Conservation (phyloP, 2,113 vertebrate species). For the Prochilodus magdalenae region DNA sequence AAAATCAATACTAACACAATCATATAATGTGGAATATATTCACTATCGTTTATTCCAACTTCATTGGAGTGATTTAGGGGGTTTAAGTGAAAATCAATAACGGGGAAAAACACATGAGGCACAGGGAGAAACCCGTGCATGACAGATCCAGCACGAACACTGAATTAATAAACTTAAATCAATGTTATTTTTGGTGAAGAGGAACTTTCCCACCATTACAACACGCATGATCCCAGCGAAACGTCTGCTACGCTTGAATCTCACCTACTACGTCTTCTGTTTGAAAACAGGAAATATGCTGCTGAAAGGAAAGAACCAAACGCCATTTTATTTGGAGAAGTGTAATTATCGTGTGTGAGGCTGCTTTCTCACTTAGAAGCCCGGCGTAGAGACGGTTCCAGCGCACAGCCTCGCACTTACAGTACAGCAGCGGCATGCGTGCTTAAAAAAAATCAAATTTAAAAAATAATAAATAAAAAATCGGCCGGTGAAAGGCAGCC, state of each 20-base stretch:
- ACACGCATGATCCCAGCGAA: neutral
- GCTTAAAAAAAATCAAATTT: neutral
- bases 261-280: conserved; percentile 7
- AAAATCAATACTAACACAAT: conserved; percentile 49
- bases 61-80: conserved; percentile 28
- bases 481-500: neutral
- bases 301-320: neutral
- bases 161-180: conserved; percentile 37
- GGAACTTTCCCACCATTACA: neutral
- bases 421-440: conserved; percentile 2
- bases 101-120: conserved; percentile 5
- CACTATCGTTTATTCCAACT: conserved; percentile 26
- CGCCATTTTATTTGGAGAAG: neutral
- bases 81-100: conserved; percentile 36
- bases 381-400: neutral
- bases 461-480: too few species aligned
- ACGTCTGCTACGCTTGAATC: neutral
- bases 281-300: conserved; percentile 1
- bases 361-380: neutral
- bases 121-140: neutral
- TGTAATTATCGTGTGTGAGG: neutral
- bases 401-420: conserved; percentile 5
- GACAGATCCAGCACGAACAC: neutral
- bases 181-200: conserved; percentile 32
- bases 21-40: conserved; percentile 36